A percentile compares a stretch with the other conserved stretches of the same genome.
Evolutionary conservation across 2,888 invertebrate species (phyloP).

Genomic region (Hydrotaea diabolus): DNA sequence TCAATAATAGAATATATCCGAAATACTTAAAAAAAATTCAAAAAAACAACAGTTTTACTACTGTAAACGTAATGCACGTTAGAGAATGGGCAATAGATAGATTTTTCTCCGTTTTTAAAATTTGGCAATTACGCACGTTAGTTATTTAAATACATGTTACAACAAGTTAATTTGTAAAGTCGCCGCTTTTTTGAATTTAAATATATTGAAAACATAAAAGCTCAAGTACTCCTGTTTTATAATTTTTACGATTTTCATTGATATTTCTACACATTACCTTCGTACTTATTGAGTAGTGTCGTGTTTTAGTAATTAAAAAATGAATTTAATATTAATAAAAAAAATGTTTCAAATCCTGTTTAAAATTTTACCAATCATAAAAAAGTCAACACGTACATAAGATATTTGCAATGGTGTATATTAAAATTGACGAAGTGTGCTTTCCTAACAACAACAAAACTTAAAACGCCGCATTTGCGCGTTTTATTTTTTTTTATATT

Average conservation of each 20-base stretch:
- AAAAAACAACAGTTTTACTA: no score
- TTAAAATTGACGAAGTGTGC: constrained; percentile 80
- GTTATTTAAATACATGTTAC: no score
- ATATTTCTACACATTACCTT: no score
- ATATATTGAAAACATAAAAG: no score
- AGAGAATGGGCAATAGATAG: no score
- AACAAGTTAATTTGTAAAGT: no score
- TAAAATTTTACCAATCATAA: constrained; percentile 67
- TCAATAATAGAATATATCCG: constrained; percentile 3
- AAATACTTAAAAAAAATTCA: not conserved
- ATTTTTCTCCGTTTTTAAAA: no score
- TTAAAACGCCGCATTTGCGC: constrained; percentile 73
- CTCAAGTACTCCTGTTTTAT: no score
- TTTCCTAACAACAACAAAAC: constrained; percentile 65
- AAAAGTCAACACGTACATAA: constrained; percentile 63
- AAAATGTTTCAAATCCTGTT: constrained; percentile 63
- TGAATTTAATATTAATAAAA: constrained; percentile 52
- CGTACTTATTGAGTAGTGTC: constrained; percentile 13
- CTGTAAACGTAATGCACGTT: no score
- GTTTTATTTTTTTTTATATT: constrained; percentile 40
- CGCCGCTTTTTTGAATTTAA: no score
- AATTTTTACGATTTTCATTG: no score
- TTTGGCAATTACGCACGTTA: no score
- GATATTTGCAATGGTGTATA: constrained; percentile 41
- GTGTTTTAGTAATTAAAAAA: constrained; percentile 34